Percentiles rank a stretch among this genome's conserved stretches.
These are phyloP conservation scores for Hirtodrosophila histrioides DNA, from an alignment of 2,888 invertebrate species.

Conservation along the genomic window DNA sequence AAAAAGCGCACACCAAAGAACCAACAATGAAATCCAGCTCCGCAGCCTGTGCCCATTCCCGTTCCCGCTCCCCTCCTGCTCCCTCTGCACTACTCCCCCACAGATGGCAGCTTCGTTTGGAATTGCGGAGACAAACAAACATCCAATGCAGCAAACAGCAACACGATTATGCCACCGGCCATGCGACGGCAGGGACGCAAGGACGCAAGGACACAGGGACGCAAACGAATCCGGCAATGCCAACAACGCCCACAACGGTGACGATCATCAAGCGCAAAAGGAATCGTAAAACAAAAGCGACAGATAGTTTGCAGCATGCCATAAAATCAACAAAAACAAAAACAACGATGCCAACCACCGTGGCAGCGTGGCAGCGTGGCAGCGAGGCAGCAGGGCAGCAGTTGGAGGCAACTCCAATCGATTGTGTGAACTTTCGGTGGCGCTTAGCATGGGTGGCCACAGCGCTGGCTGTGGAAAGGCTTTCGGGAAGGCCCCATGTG, in stretches of 20 bases:
- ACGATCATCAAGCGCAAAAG: slow-evolving; percentile 76
- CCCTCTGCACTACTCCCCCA: neutral
- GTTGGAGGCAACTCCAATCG: slow-evolving; percentile 68
- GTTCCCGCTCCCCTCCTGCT: neutral
- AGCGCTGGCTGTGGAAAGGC: neutral
- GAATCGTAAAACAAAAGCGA: slow-evolving; percentile 79
- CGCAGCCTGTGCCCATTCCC: neutral
- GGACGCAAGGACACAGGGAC: neutral
- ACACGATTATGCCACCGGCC: slow-evolving; percentile 69
- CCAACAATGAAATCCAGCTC: slow-evolving; percentile 54
- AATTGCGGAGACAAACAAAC: slow-evolving; percentile 69
- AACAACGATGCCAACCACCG: slow-evolving; percentile 31
- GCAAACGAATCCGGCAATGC: slow-evolving; percentile 32
- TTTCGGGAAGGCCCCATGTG: neutral
- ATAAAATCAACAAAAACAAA: slow-evolving; percentile 59
- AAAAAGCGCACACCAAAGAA: slow-evolving; percentile 38
- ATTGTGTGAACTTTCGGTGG: slow-evolving; percentile 66
- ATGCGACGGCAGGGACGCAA: slow-evolving; percentile 24
- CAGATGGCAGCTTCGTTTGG: slow-evolving; percentile 36
- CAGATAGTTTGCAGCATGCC: slow-evolving; percentile 73
- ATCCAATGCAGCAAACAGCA: slow-evolving; percentile 74
- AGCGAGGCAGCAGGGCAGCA: slow-evolving; percentile 14
- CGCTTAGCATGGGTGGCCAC: slow-evolving; percentile 60
- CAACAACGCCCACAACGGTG: slow-evolving; percentile 49
- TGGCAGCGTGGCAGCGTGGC: slow-evolving; percentile 30